Evolutionary conservation across 1,140 invertebrate genomes (phyloP), one percentile per base, ranked within the genome.

Genomic region (Archivesica marissinica): DNA sequence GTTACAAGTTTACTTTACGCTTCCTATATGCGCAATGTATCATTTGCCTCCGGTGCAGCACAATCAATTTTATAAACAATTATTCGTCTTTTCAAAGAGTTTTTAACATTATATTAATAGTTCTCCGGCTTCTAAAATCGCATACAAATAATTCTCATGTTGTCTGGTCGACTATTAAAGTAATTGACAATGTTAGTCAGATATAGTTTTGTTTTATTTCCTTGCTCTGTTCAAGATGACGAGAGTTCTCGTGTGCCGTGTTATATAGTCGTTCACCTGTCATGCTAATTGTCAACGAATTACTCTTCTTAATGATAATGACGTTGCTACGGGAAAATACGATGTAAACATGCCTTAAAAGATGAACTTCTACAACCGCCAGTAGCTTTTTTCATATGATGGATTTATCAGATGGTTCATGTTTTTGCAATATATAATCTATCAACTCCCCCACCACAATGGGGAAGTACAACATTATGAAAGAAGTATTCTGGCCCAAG

Each of bases 311-410:
- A 64, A 64, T 64, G 33, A 64, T 64, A 2, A 64, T 64, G 59
- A 64, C 59, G 59, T 64, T 64, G 38, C 38, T 64, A 64, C 59
- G 59, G 59, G 59, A 33, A 35, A 64, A 64, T 64, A 64, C 28
- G 30, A 64, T 64, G 59, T 64, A 64, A 64, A 64, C 59, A 64
- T 35, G 59, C 33, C 13, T 35, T 64, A 35, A 15, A 33, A 64
- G 28, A 64, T 64, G 59, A 64, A 64, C 59, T 64, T 20, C 59
- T 64, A 30, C 9, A 64, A 64, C 59, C 59, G 59, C 59, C 59
- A 35, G 30, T 30, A 35, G n/a, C 30, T 33, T 64, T 64, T 30
- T 64, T 64, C 33, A 64, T 28, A 25, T 35, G 59, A 64, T 64
- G 59, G 33, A 35, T 64, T 35, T 64, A 33, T 64, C 59, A 64